These are phyloP conservation scores for Drosophila fungiperda DNA, from an alignment of 2,888 invertebrate species.

Conservation along the genomic window DNA sequence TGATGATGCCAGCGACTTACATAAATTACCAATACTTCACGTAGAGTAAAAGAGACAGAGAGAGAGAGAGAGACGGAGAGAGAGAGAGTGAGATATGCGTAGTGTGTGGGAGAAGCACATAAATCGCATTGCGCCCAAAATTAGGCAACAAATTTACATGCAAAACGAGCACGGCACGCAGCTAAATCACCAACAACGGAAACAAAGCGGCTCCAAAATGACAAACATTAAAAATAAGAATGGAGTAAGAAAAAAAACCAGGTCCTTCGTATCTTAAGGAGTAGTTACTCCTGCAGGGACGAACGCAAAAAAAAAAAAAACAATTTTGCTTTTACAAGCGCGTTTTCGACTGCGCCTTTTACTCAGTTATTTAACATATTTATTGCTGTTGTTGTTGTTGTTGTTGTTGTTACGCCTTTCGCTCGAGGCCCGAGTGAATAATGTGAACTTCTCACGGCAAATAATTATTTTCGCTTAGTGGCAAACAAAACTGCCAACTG, in stretches of 20 bases:
- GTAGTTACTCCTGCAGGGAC: not conserved
- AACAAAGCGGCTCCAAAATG: constrained; percentile 45
- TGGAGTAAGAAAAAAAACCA: constrained; percentile 24
- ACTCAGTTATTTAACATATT: constrained; percentile 69
- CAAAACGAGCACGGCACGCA: constrained; percentile 60
- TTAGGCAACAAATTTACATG: constrained; percentile 75
- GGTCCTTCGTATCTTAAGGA: constrained; percentile 17
- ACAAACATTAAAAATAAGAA: constrained; percentile 50
- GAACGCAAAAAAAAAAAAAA: constrained; percentile 30
- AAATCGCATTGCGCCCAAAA: constrained; percentile 61
- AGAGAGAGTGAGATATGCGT: not conserved
- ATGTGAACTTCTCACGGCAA: constrained; percentile 82
- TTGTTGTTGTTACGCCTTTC: constrained; percentile 35
- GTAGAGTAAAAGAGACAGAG: not conserved
- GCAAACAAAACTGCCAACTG: constrained; percentile 63
- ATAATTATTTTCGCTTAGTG: constrained; percentile 81
- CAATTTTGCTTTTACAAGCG: constrained; percentile 69
- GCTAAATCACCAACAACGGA: constrained; percentile 63
- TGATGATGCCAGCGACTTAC: constrained; percentile 50
- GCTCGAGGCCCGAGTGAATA: constrained; percentile 67
- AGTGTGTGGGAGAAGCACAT: constrained; percentile 36
- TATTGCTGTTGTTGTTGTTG: constrained; percentile 25
- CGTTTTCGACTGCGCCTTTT: constrained; percentile 52
- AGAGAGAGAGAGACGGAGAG: not conserved
- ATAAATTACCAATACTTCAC: constrained; percentile 47